These are phyloP conservation scores for Apis cerana DNA, from an alignment of 1,140 invertebrate genomes.

Conservation along the genomic window DNA sequence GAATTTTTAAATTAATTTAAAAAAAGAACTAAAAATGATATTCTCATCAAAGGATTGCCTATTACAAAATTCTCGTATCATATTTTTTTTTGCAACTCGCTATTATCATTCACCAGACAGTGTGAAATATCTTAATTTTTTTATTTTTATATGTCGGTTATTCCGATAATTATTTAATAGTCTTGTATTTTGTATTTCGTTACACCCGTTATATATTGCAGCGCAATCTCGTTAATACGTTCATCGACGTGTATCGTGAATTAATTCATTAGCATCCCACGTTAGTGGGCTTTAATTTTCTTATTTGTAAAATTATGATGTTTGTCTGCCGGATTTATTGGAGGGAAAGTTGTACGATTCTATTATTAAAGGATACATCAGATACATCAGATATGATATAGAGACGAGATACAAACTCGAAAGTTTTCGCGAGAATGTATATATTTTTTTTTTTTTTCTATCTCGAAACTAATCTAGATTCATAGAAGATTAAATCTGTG, in stretches of 20 bases:
- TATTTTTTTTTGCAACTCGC: too few relatives aligned
- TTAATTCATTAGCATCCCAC: constrained; percentile 15
- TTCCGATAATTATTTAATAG: neutral
- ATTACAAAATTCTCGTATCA: too few relatives aligned
- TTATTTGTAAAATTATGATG: neutral
- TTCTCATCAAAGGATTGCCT: too few relatives aligned
- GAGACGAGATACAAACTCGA: neutral
- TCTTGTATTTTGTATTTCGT: neutral
- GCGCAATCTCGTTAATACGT: neutral
- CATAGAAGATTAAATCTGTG: constrained; percentile 28
- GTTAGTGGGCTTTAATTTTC: neutral
- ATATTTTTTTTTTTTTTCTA: neutral
- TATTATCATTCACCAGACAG: too few relatives aligned
- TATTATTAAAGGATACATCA: neutral
- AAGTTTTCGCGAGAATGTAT: neutral
- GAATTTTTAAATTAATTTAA: too few relatives aligned
- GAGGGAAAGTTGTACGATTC: neutral
- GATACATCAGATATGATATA: neutral
- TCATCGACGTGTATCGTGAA: neutral
- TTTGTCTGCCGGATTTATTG: neutral
- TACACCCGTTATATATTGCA: neutral
- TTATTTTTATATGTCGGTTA: neutral
- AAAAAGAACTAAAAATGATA: too few relatives aligned
- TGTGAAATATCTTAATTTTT: neutral
- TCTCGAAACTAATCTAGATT: constrained; percentile 23